Percentiles rank a stretch among this genome's conserved stretches.
Conservation (phyloP, 2,888 invertebrate species). For the Cryptocephalus primarius region DNA sequence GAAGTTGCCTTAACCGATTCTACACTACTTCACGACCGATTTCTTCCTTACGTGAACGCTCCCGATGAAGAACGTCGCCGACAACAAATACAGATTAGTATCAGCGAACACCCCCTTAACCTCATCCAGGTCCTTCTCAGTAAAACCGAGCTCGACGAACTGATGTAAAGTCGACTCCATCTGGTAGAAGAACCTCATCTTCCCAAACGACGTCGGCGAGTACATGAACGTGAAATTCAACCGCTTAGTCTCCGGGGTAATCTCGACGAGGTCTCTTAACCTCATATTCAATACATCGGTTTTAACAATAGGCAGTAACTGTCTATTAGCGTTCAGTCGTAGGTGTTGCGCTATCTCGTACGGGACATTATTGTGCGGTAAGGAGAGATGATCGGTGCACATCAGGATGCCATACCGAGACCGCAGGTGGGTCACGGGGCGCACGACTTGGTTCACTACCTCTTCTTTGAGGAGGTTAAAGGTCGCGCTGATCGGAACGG, state of each 20-base stretch:
- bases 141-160: conserved; percentile 70
- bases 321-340: conserved; percentile 48
- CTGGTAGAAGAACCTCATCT: conserved; percentile 64
- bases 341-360: conserved; percentile 29
- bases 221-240: conserved; percentile 61
- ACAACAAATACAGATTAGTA: conserved; percentile 84
- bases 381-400: conserved; percentile 51
- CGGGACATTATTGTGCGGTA: conserved; percentile 29
- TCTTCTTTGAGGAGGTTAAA: conserved; percentile 57
- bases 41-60: conserved; percentile 75
- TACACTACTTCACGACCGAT: no score
- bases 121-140: conserved; percentile 90
- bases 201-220: conserved; percentile 68
- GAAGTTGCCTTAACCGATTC: no score
- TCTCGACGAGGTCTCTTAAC: conserved; percentile 58
- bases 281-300: conserved; percentile 76
- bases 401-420: conserved; percentile 63
- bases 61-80: conserved; percentile 81
- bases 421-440: conserved; percentile 66
- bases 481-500: conserved; percentile 61
- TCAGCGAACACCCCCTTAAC: conserved; percentile 93
- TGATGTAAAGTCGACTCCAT: conserved; percentile 63
- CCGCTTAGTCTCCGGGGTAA: conserved; percentile 47
- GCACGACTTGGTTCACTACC: conserved; percentile 21
- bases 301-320: conserved; percentile 74